These are phyloP conservation scores for Ornithorhynchus anatinus DNA, from an alignment of 2,113 vertebrate species.

Conservation along the genomic window DNA sequence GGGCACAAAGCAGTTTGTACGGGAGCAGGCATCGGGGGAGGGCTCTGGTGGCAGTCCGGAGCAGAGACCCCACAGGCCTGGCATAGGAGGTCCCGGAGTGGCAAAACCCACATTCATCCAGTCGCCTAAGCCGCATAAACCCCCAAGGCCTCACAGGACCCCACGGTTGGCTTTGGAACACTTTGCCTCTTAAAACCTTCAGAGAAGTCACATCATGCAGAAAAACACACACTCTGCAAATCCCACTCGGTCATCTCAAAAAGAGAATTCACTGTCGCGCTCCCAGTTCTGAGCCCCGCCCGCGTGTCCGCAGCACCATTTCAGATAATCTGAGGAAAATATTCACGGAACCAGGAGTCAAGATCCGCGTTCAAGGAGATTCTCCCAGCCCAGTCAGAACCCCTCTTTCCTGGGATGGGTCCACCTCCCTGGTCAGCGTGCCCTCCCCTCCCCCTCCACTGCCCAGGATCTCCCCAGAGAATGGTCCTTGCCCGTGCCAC, in stretches of 20 bases:
- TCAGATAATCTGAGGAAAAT: not conserved
- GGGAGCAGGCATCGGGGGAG: no score
- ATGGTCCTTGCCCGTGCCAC: no score
- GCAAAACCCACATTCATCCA: not conserved
- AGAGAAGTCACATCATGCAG: not conserved
- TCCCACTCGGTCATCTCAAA: not conserved
- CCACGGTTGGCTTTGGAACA: no score
- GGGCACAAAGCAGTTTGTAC: no score
- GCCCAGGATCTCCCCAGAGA: no score
- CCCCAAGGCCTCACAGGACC: not conserved
- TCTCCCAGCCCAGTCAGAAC: not conserved
- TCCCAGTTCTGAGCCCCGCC: not conserved
- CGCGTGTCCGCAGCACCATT: not conserved
- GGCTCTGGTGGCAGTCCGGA: no score
- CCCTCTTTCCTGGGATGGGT: not conserved
- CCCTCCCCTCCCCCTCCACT: no score
- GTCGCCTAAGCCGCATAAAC: not conserved
- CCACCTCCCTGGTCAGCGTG: no score
- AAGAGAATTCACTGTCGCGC: not conserved
- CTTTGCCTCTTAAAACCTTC: not conserved
- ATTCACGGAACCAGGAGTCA: constrained; percentile 25
- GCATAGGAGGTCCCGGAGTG: not conserved
- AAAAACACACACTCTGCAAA: not conserved
- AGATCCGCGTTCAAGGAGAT: not conserved
- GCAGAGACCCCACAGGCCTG: no score